phyloP scores from a whole-genome alignment of 2,888 invertebrate genomes.

The Rutpela maculata region DNA sequence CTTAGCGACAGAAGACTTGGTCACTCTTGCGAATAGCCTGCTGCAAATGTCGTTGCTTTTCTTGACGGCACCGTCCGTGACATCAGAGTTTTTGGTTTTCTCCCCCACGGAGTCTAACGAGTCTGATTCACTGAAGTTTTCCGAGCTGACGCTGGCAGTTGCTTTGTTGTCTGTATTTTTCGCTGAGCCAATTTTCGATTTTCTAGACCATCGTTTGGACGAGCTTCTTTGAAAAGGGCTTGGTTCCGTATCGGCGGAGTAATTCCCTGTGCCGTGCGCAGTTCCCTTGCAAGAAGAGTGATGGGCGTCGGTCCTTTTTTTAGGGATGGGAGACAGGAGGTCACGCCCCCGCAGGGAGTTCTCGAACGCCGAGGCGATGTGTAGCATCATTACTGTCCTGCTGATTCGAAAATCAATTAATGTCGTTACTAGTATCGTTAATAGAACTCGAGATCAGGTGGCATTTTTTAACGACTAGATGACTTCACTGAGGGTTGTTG shows the following conservation, averaged over 20 bases:
- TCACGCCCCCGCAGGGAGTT: conserved; percentile 77
- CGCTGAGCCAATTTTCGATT: conserved; percentile 39
- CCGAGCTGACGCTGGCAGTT: conserved; percentile 80
- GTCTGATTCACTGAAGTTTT: conserved; percentile 81
- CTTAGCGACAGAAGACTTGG: conserved; percentile 79
- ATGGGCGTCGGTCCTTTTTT: conserved; percentile 69
- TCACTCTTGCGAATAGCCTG: conserved; percentile 77
- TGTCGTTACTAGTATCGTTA: background rate
- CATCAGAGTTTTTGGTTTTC: conserved; percentile 57
- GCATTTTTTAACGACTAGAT: conserved; percentile 5
- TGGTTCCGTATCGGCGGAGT: conserved; percentile 33
- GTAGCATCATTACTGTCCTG: conserved; percentile 60
- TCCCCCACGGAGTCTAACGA: conserved; percentile 76
- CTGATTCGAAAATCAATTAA: conserved; percentile 31
- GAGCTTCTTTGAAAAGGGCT: conserved; percentile 58
- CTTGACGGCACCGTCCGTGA: conserved; percentile 60
- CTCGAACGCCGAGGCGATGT: conserved; percentile 75
- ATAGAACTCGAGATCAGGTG: conserved; percentile 20
- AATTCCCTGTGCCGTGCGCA: conserved; percentile 78
- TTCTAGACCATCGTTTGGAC: conserved; percentile 51
- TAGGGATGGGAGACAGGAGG: conserved; percentile 72
- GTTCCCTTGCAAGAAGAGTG: conserved; percentile 86
- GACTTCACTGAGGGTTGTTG: background rate
- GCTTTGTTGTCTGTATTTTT: conserved; percentile 55
- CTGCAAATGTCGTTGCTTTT: conserved; percentile 70